Percentiles rank a stretch among this genome's conserved stretches.
phyloP scores from a whole-genome alignment of 2,797 vertebrate species.

The Oreonectes daqikongensis region DNA sequence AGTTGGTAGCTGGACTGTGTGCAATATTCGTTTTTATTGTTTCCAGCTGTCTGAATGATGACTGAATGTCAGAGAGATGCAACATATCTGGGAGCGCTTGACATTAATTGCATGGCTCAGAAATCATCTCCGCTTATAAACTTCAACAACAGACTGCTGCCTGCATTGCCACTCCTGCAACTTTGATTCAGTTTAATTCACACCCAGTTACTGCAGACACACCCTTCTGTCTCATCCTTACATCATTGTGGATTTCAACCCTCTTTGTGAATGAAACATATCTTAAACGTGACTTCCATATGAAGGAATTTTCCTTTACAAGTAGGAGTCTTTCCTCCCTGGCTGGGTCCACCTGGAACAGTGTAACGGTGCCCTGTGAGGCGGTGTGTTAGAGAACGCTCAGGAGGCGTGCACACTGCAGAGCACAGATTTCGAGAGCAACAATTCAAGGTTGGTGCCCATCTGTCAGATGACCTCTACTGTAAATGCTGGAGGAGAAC shows the following conservation, averaged over 20 bases:
- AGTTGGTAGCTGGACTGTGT: slow-evolving; percentile 45
- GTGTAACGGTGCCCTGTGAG: slow-evolving; percentile 35
- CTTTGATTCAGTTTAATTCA: slow-evolving; percentile 43
- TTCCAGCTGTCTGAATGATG: slow-evolving; percentile 60
- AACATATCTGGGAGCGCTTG: slow-evolving; percentile 53
- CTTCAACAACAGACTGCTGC: slow-evolving; percentile 41
- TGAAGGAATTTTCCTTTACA: slow-evolving; percentile 19
- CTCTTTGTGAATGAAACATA: slow-evolving; percentile 32
- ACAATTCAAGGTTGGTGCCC: slow-evolving; percentile 62
- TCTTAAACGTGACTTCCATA: slow-evolving; percentile 25
- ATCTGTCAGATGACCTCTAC: slow-evolving; percentile 59
- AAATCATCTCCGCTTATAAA: slow-evolving; percentile 55
- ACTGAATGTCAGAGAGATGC: slow-evolving; percentile 58
- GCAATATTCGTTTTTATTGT: slow-evolving; percentile 60
- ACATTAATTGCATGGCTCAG: slow-evolving; percentile 52
- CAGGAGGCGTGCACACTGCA: slow-evolving; percentile 39
- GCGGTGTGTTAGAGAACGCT: slow-evolving; percentile 33
- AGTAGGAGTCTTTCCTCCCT: slow-evolving; percentile 15
- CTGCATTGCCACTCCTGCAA: slow-evolving; percentile 18
- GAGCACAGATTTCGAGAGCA: slow-evolving; percentile 53
- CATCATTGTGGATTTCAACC: slow-evolving; percentile 39
- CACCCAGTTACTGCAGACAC: slow-evolving; percentile 42
- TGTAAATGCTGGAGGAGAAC: slow-evolving; percentile 56
- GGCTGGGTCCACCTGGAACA: slow-evolving; percentile 7
- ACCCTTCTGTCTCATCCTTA: slow-evolving; percentile 29